These are phyloP conservation scores for Drosophila helvetica DNA, from an alignment of 2,888 invertebrate genomes.

Conservation along the genomic window DNA sequence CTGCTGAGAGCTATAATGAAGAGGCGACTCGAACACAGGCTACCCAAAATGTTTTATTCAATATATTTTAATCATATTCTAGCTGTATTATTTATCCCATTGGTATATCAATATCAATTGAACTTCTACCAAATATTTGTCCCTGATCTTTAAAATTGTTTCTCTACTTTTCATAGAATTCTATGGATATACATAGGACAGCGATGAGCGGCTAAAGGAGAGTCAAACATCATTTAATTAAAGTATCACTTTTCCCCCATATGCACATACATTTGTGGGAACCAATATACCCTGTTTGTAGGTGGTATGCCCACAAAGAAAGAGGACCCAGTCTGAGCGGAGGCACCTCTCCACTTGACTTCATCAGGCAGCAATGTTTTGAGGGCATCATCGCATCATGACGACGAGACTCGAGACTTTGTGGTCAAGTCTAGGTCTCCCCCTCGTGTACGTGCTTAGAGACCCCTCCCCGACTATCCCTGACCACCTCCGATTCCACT, in stretches of 20 bases:
- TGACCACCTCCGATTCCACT: not conserved
- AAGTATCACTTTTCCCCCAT: too few species aligned
- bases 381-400: slow-evolving; percentile 61
- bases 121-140: too few species aligned
- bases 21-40: not conserved
- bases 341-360: slow-evolving; percentile 29
- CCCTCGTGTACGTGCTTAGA: slow-evolving; percentile 1
- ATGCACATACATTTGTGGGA: too few species aligned
- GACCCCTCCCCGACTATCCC: slow-evolving; percentile 1
- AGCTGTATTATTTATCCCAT: not conserved
- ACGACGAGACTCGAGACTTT: slow-evolving; percentile 9
- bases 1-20: slow-evolving; percentile 39
- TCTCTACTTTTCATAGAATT: too few species aligned
- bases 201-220: too few species aligned
- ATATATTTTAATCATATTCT: too few species aligned
- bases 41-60: too few species aligned
- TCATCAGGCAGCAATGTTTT: slow-evolving; percentile 48
- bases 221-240: too few species aligned
- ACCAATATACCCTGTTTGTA: not conserved
- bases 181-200: too few species aligned
- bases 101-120: too few species aligned
- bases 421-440: slow-evolving; percentile 26
- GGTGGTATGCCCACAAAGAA: not conserved
- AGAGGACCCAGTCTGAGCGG: not conserved
- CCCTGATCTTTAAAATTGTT: too few species aligned